These are phyloP conservation scores for Malurus alboscapulatus DNA, from an alignment of 2,113 vertebrate species.

Conservation along the genomic window DNA sequence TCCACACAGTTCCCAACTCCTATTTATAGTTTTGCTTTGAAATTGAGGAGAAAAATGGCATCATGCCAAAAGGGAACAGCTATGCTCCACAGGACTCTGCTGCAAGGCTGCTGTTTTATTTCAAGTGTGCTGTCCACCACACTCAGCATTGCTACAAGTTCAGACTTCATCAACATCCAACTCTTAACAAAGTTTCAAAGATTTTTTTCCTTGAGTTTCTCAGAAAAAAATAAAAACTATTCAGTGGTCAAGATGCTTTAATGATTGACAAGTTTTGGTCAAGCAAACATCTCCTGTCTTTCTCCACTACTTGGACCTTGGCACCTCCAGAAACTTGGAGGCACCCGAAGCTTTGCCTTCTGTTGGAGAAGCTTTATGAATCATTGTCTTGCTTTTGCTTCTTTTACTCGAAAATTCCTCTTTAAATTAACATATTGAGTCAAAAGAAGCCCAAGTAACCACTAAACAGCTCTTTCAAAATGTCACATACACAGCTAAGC, in stretches of 20 bases:
- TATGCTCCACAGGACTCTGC: background rate
- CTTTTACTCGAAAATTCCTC: background rate
- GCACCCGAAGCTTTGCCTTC: background rate
- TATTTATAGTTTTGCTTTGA: constrained; percentile 31
- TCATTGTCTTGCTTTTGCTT: background rate
- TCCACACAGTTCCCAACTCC: background rate
- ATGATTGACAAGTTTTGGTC: background rate
- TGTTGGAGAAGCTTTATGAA: background rate
- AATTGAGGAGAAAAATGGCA: background rate
- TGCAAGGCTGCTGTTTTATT: background rate
- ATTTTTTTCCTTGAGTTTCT: background rate
- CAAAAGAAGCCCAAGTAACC: background rate
- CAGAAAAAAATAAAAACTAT: background rate
- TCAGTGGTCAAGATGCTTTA: background rate
- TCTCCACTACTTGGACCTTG: background rate
- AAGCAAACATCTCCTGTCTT: background rate
- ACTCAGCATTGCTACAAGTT: background rate
- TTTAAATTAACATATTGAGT: background rate
- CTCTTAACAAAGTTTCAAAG: background rate
- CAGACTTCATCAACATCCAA: background rate
- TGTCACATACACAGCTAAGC: background rate
- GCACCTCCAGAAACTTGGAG: background rate
- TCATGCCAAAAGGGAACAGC: background rate
- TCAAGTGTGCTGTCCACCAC: background rate
- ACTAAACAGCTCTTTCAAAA: background rate